Conservation (phyloP, 2,797 vertebrate genomes). For the Channa striata region DNA sequence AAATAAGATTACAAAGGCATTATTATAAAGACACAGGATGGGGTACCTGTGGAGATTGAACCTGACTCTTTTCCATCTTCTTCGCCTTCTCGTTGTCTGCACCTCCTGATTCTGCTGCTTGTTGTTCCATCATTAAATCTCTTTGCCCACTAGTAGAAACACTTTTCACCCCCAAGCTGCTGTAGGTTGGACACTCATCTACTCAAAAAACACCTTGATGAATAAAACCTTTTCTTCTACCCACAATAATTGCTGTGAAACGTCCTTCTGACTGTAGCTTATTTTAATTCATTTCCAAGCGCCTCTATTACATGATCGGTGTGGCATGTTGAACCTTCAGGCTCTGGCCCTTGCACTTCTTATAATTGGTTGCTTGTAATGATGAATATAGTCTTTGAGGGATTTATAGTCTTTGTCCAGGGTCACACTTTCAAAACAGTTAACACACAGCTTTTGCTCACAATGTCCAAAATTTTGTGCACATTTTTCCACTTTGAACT, state of each 20-base stretch:
- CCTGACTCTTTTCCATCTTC: conserved; percentile 6
- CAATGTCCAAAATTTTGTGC: no score
- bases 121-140: conserved; percentile 9
- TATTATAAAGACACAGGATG: conserved; percentile 18
- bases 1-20: conserved; percentile 28
- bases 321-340: conserved; percentile 19
- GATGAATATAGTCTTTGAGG: conserved; percentile 33
- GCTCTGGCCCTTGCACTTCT: conserved; percentile 22
- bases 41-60: not conserved
- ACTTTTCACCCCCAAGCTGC: not conserved
- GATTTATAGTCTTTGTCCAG: no score
- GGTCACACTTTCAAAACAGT: no score
- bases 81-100: not conserved
- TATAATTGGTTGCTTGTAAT: conserved; percentile 32
- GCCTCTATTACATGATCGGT: not conserved
- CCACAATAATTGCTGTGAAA: conserved; percentile 37
- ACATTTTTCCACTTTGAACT: no score
- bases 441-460: no score
- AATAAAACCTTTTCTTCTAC: conserved; percentile 39
- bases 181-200: conserved; percentile 18
- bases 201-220: conserved; percentile 22
- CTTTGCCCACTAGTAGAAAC: not conserved
- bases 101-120: not conserved
- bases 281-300: conserved; percentile 15
- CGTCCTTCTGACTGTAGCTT: conserved; percentile 1